Percentiles rank a stretch among this genome's conserved stretches.
phyloP scores from a whole-genome alignment of 2,113 vertebrate species.

The Amphiprion percula region DNA sequence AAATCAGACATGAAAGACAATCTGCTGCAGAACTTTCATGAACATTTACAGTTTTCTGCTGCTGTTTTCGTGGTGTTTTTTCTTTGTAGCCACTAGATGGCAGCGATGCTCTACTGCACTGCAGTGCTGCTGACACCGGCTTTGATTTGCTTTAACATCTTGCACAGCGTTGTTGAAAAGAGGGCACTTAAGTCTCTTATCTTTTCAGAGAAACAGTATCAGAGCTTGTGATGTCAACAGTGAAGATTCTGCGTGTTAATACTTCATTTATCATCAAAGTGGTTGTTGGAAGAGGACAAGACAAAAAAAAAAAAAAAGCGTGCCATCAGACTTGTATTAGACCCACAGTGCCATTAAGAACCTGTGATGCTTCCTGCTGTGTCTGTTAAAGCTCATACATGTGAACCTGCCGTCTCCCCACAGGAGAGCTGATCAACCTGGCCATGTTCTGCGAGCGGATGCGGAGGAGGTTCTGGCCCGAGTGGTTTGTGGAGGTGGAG shows the following conservation, averaged over 20 bases:
- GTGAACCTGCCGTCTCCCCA: constrained; percentile 25
- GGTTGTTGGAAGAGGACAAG: neutral
- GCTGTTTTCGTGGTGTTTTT: neutral
- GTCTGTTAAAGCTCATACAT: constrained; percentile 3
- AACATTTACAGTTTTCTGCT: neutral
- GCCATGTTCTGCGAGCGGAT: constrained; percentile 98
- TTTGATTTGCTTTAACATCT: constrained; percentile 36
- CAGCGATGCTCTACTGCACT: constrained; percentile 35
- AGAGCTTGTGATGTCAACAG: constrained; percentile 19
- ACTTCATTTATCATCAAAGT: constrained; percentile 25
- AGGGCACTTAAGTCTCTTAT: constrained; percentile 19
- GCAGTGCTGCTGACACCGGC: neutral
- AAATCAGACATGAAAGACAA: neutral
- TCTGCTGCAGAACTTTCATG: neutral
- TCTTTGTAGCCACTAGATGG: constrained; percentile 69
- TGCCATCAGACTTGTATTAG: neutral
- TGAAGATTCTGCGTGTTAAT: constrained; percentile 27
- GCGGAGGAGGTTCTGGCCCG: constrained; percentile 95
- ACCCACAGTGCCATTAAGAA: neutral
- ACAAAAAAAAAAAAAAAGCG: neutral
- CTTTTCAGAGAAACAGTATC: constrained; percentile 21
- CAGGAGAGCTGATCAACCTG: constrained; percentile 96
- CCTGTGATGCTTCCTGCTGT: constrained; percentile 22
- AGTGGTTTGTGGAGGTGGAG: constrained; percentile 94
- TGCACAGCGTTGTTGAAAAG: neutral